Evolutionary conservation across 2,113 vertebrate genomes (phyloP), one percentile per base, ranked within the genome.

Genomic region (Apus apus): DNA sequence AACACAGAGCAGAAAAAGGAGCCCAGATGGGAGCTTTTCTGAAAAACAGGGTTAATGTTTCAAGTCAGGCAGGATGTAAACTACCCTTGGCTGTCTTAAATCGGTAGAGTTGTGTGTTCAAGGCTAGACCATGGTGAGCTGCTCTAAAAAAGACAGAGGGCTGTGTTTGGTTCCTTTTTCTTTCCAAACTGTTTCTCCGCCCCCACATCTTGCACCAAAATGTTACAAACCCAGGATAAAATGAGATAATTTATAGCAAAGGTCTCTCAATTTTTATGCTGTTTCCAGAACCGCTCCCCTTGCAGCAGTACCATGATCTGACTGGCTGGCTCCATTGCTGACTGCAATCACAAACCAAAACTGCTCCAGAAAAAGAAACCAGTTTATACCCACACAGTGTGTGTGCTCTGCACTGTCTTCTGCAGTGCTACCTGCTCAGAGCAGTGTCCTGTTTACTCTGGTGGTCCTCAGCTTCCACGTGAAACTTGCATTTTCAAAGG

Each of bases 221-320:
- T 16, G 12, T 68, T 73, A 27, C 8, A 85, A 84, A 11, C 54
- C 43, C 65, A 60, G 43, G 36, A 68, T 12, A 76, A 80, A 89
- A 58, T 6, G 17, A 74, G 54, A 93, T 11, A 30, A 60, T 15
- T 51, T 57, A 32, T 56, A 89, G 58, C 36, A 89, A 60, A 77
- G 30, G n/a, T 71, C 58, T 56, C 68, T 90, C 29, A 13, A 34
- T 72, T 77, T 68, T 94, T 64, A 50, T 11, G 30, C 20, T 6
- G 5, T 87, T 90, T 91, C 60, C 91, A 94, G 88, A 79, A 94
- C 34, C n/a, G 13, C 72, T 90, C 46, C 40, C 53, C 80, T 51
- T 36, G 65, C 38, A 38, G 15, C 17, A 26, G 3, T 29, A 46
- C 77, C 38, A 48, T 3, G 50, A 64, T 70, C 45, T 84, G 64